Conservation (phyloP, 2,888 invertebrate species). For the Pterostichus niger region DNA sequence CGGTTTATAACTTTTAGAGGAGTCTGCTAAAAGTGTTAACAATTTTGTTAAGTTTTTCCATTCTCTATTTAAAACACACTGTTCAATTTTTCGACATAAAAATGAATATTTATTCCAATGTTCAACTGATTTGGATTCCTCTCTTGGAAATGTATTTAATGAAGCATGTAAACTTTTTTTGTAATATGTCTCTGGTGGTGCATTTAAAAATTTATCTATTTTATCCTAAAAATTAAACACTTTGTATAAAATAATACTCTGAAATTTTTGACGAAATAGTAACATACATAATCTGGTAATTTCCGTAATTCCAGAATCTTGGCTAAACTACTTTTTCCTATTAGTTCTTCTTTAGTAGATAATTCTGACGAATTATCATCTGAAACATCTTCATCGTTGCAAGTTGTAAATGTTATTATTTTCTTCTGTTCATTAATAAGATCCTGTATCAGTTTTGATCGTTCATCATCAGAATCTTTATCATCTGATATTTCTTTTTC, state of each 20-base stretch:
- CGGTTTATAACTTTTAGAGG: slow-evolving; percentile 57
- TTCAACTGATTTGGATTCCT: neutral
- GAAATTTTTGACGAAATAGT: neutral
- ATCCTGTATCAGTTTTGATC: neutral
- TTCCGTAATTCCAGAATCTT: slow-evolving; percentile 9
- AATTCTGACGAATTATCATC: neutral
- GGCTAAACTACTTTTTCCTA: neutral
- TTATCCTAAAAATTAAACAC: slow-evolving; percentile 11
- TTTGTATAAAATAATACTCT: neutral
- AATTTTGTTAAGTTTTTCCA: slow-evolving; percentile 68
- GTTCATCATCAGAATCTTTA: neutral
- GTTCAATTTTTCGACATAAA: slow-evolving; percentile 65
- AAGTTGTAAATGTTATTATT: neutral
- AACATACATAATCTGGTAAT: slow-evolving; percentile 41
- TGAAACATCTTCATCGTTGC: neutral
- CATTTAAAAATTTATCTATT: slow-evolving; percentile 51
- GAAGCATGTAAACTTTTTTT: neutral
- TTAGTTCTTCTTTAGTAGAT: neutral
- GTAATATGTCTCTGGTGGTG: slow-evolving; percentile 14
- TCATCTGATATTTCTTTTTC: neutral
- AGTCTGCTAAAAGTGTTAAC: slow-evolving; percentile 62
- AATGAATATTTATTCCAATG: slow-evolving; percentile 66
- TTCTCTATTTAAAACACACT: slow-evolving; percentile 67
- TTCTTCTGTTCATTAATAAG: slow-evolving; percentile 22
- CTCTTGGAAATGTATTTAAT: neutral